phyloP scores from a whole-genome alignment of 2,888 invertebrate species.

The Cyrtodaria siliqua region DNA sequence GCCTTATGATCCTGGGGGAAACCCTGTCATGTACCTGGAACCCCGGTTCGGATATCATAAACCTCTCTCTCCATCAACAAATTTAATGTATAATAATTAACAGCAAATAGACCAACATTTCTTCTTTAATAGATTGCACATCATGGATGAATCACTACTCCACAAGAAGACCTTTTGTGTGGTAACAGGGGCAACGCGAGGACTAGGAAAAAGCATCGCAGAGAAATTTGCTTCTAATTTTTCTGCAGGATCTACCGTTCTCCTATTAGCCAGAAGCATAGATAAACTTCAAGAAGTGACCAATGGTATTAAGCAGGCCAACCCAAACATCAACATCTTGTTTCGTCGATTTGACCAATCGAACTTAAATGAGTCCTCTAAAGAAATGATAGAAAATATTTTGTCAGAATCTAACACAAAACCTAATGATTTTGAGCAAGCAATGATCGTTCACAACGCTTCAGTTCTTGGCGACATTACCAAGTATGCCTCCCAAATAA shows the following conservation, averaged over 20 bases:
- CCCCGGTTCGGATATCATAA: too few relatives aligned
- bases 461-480: constrained; percentile 92
- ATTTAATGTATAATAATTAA: too few relatives aligned
- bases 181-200: constrained; percentile 95
- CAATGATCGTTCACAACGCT: constrained; percentile 95
- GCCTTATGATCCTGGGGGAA: too few relatives aligned
- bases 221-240: constrained; percentile 90
- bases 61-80: too few relatives aligned
- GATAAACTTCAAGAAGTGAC: constrained; percentile 89
- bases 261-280: constrained; percentile 92
- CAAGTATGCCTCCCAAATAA: constrained; percentile 89
- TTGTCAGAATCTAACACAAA: constrained; percentile 43
- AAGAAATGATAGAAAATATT: constrained; percentile 57
- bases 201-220: constrained; percentile 94
- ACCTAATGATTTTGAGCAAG: constrained; percentile 88
- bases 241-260: constrained; percentile 90
- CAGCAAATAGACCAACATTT: too few relatives aligned
- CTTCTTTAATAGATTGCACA: too few relatives aligned
- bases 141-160: constrained; percentile 36
- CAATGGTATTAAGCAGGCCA: constrained; percentile 4
- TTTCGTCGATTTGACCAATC: constrained; percentile 70
- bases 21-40: too few relatives aligned
- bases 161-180: constrained; percentile 87
- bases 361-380: constrained; percentile 46
- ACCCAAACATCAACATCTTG: constrained; percentile 42